A percentile compares a stretch with the other conserved stretches of the same genome.
phyloP scores from a whole-genome alignment of 1,140 invertebrate species.

The Neoseiulus cucumeris region DNA sequence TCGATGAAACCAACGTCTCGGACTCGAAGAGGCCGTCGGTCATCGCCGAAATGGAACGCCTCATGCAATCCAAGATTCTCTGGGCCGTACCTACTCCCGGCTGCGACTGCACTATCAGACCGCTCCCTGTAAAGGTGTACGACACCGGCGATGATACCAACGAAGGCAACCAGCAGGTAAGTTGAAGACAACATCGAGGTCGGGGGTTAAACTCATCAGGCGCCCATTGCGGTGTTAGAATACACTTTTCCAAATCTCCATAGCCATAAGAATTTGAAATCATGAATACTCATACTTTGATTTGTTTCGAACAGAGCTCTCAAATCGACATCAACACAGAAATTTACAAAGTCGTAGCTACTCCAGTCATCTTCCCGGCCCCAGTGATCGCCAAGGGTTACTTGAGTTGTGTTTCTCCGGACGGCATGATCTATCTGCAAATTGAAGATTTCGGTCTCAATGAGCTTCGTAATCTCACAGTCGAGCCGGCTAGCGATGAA shows the following conservation, averaged over 20 bases:
- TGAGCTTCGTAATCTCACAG: background rate
- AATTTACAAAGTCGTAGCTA: conserved; percentile 1
- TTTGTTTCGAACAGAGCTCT: background rate
- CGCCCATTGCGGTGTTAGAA: too few relatives aligned
- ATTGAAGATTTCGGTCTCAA: conserved; percentile 3
- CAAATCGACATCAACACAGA: conserved; percentile 7
- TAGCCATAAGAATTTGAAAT: too few relatives aligned
- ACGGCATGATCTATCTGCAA: background rate
- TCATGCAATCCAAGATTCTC: conserved; percentile 1
- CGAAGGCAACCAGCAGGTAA: background rate
- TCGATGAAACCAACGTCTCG: background rate
- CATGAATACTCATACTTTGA: too few relatives aligned
- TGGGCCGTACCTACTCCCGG: background rate
- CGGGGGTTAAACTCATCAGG: too few relatives aligned
- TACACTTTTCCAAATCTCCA: too few relatives aligned
- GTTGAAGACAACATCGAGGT: too few relatives aligned
- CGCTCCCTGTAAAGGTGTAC: background rate
- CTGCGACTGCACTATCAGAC: background rate
- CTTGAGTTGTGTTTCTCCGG: background rate
- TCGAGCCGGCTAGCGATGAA: background rate
- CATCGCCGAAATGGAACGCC: background rate
- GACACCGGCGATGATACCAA: background rate
- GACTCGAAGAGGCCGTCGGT: background rate
- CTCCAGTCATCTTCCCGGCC: background rate
- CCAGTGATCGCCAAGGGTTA: conserved; percentile 4